Base-by-base conservation (phyloP, 2,888 invertebrate species). In the Busseola fusca region DNA sequence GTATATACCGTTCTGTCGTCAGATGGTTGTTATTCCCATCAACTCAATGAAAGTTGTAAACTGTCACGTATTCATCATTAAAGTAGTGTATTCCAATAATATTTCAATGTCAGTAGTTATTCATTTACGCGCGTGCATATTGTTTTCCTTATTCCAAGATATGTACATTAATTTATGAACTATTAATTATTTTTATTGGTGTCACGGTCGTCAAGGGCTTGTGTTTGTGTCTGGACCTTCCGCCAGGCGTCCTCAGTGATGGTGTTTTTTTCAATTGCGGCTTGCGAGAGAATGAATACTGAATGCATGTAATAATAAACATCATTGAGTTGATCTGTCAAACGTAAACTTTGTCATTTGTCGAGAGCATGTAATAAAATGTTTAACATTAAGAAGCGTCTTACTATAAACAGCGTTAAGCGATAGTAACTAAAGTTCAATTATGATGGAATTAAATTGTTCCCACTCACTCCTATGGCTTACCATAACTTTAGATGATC, bases 91-190 rank as follows among this genome's bases (percentile, higher is more conserved):
- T 78, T 42, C 50, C 54, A 62, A 48, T 64, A 54, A 81, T 77
- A 67, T 62, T 68, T 78, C 74, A 82, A 78, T 82, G 74, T 63
- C 74, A 73, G 48, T 59, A 64, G 58, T 57, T 54, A 72, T 48
- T 65, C 25, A 63, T n/a, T 59, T 60, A 48, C 21, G 30, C n/a
- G n/a, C 59, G 34, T 25, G 14, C 12, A 57, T 68, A 76, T 60
- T 69, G 50, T 82, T 80, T 82, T 82, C 80, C 83, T 80, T 80
- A 70, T 80, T 27, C 52, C 18, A n/a, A 60, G 52, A 64, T 40
- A 62, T 45, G n/a, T 10, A 25, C 30, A 58, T 56, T 25, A 58
- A 58, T 58, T 81, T 76, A 77, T 77, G 25, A 56, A 59, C 65
- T 78, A 77, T 71, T 52, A 64, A 34, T 64, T 54, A 45, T 71